These are phyloP conservation scores for Pseudococcus jackbeardsleyi DNA, from an alignment of 2,888 invertebrate species.

Conservation along the genomic window DNA sequence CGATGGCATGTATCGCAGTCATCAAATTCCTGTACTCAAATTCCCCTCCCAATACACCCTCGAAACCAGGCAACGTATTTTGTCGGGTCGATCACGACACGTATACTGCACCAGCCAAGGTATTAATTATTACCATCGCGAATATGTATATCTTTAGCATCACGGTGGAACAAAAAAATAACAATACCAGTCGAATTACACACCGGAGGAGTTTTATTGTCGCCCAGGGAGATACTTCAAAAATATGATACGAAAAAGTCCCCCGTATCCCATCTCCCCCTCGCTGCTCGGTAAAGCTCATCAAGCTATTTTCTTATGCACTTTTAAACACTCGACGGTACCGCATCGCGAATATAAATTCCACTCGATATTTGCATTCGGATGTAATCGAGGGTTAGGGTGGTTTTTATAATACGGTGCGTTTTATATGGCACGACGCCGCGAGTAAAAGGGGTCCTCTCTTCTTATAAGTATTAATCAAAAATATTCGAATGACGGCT, in stretches of 20 bases:
- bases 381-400: neutral
- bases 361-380: slow-evolving; percentile 19
- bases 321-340: neutral
- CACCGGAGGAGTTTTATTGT: neutral
- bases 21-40: neutral
- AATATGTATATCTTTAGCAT: neutral
- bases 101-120: neutral
- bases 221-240: neutral
- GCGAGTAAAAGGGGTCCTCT: neutral
- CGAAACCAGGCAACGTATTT: neutral
- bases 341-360: neutral
- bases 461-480: neutral
- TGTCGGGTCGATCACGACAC: no score
- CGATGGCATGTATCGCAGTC: neutral
- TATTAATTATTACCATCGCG: neutral
- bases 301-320: slow-evolving; percentile 17
- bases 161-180: neutral
- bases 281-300: neutral
- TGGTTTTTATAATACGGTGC: neutral
- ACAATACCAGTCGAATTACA: neutral
- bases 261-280: neutral
- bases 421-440: neutral
- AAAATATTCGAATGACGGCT: neutral
- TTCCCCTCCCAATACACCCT: neutral
- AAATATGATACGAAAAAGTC: neutral